These are phyloP conservation scores for Maniola hyperantus DNA, from an alignment of 2,888 invertebrate species.

Conservation along the genomic window DNA sequence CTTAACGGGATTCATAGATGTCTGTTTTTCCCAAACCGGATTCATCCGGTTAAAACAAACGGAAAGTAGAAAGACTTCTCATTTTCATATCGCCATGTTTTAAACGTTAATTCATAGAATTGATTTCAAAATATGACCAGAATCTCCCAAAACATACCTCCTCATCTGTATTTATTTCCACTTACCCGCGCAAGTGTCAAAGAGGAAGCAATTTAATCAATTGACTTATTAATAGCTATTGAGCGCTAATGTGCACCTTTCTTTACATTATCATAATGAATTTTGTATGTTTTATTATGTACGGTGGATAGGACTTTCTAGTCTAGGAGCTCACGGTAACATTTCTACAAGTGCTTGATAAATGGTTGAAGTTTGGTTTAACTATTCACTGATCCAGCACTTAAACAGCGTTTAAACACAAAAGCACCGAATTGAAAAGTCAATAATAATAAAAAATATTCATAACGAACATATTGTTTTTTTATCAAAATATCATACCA, in stretches of 20 bases:
- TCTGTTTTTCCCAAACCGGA: too few relatives aligned
- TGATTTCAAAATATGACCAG: not conserved
- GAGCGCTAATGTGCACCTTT: not conserved
- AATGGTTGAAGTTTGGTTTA: not conserved
- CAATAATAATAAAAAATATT: too few relatives aligned
- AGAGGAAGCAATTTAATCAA: slow-evolving; percentile 3
- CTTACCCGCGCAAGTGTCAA: slow-evolving; percentile 4
- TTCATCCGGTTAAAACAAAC: too few relatives aligned
- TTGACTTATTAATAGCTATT: not conserved
- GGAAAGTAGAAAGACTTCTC: too few relatives aligned
- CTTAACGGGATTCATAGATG: too few relatives aligned
- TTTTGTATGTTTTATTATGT: slow-evolving; percentile 14
- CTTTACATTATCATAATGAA: slow-evolving; percentile 3
- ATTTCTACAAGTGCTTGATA: not conserved
- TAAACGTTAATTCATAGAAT: too few relatives aligned
- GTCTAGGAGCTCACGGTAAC: slow-evolving; percentile 9
- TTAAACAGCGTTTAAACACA: too few relatives aligned
- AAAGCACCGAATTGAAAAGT: too few relatives aligned
- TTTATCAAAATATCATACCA: too few relatives aligned
- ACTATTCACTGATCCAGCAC: not conserved
- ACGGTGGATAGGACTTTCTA: not conserved
- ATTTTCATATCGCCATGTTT: too few relatives aligned
- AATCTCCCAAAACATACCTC: not conserved
- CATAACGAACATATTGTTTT: too few relatives aligned
- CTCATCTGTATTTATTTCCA: not conserved